Conservation (phyloP, 2,797 vertebrate genomes). For the Chaenodraco wilsoni region DNA sequence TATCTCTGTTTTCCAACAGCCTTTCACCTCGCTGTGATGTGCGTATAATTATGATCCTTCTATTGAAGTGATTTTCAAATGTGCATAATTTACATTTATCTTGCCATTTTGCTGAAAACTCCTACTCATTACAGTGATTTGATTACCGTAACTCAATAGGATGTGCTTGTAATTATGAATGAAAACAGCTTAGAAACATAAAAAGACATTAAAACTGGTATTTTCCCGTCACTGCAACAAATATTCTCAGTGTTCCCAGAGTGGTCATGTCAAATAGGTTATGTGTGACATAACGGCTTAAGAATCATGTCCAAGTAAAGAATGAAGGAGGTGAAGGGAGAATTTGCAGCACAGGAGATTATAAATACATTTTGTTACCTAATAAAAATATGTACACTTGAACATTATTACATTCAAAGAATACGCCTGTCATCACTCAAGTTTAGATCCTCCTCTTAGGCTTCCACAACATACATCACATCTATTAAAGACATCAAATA, state of each 20-base stretch:
- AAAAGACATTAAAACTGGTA: neutral
- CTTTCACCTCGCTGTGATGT: neutral
- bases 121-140: neutral
- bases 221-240: neutral
- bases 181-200: neutral
- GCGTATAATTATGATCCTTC: neutral
- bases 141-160: no score
- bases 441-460: conserved; percentile 2
- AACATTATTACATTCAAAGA: neutral
- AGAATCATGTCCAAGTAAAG: conserved; percentile 21
- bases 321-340: conserved; percentile 1
- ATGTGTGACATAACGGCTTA: conserved; percentile 43
- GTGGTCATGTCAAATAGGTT: neutral
- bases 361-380: conserved; percentile 1
- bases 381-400: conserved; percentile 13
- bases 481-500: conserved; percentile 38
- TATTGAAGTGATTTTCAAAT: neutral
- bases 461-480: neutral
- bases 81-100: conserved; percentile 6
- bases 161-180: no score
- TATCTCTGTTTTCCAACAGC: neutral
- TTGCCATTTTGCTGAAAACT: neutral
- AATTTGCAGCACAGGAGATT: conserved; percentile 11
- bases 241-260: neutral
- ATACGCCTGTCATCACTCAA: neutral